phyloP scores from a whole-genome alignment of 2,113 vertebrate species.

The Brienomyrus longianalis region DNA sequence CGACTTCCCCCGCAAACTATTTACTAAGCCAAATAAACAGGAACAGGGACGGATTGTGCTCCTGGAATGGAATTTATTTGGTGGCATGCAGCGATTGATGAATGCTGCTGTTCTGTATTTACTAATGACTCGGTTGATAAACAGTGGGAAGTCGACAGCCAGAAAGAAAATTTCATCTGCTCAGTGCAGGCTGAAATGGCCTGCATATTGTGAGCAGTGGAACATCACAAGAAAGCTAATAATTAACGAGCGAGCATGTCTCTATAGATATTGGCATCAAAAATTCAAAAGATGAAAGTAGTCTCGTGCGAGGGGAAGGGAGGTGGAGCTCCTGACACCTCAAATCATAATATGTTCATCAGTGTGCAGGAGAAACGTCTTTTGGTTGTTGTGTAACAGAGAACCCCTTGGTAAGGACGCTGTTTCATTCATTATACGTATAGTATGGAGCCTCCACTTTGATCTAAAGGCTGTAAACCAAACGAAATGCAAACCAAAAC shows the following conservation, averaged over 20 bases:
- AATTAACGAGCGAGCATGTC: not conserved
- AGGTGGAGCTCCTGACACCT: not conserved
- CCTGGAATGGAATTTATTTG: conserved; percentile 7
- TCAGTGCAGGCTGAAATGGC: not conserved
- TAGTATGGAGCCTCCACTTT: not conserved
- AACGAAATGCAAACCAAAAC: not conserved
- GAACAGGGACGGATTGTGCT: not conserved
- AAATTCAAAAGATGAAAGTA: not conserved
- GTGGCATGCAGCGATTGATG: not conserved
- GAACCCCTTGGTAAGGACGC: not conserved
- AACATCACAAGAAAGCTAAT: not conserved
- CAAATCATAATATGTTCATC: not conserved
- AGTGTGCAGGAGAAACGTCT: not conserved
- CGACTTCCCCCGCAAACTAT: not conserved
- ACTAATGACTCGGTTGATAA: conserved; percentile 11
- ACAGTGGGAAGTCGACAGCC: conserved; percentile 5
- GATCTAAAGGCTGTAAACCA: not conserved
- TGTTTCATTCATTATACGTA: not conserved
- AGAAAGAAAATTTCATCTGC: not conserved
- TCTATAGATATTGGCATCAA: not conserved
- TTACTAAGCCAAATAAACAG: conserved; percentile 6
- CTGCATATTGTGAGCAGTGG: not conserved
- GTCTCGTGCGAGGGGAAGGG: not conserved
- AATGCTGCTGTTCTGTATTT: not conserved
- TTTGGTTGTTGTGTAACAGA: not conserved